Evolutionary conservation across 2,113 vertebrate species (phyloP).

Genomic region (Sturnira hondurensis): DNA sequence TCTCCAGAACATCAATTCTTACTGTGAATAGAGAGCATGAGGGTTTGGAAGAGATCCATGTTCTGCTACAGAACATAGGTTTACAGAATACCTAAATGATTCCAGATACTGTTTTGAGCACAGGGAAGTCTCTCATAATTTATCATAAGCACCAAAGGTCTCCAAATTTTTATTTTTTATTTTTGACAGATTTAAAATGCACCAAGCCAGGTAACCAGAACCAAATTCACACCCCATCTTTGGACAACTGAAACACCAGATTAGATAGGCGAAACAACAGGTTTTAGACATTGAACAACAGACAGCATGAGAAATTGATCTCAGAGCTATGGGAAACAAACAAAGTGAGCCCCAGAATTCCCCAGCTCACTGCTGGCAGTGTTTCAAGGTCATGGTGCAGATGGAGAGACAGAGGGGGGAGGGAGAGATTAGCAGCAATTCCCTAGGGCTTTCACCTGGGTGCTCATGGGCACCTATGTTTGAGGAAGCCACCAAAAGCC

Average conservation of each 20-base stretch:
- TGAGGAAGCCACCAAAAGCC: neutral
- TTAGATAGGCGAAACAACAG: neutral
- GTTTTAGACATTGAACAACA: neutral
- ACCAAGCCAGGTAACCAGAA: neutral
- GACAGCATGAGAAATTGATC: neutral
- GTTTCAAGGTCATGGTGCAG: neutral
- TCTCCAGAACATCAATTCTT: neutral
- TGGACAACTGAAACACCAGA: neutral
- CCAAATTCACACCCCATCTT: neutral
- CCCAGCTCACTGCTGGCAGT: neutral
- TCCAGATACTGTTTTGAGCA: conserved; percentile 8
- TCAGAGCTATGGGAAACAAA: neutral
- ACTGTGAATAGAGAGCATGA: neutral
- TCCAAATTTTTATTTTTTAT: conserved; percentile 6
- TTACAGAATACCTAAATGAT: conserved; percentile 11
- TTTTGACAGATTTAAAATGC: conserved; percentile 9
- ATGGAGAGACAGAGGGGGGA: neutral
- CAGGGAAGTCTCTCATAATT: neutral
- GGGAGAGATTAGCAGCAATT: neutral
- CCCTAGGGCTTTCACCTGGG: neutral
- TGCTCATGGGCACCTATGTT: neutral
- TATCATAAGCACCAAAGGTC: neutral
- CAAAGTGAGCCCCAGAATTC: neutral
- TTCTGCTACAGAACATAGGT: neutral
- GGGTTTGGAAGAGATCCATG: neutral